phyloP scores from a whole-genome alignment of 2,797 vertebrate genomes.

The Cynodonichthys magdalenae region DNA sequence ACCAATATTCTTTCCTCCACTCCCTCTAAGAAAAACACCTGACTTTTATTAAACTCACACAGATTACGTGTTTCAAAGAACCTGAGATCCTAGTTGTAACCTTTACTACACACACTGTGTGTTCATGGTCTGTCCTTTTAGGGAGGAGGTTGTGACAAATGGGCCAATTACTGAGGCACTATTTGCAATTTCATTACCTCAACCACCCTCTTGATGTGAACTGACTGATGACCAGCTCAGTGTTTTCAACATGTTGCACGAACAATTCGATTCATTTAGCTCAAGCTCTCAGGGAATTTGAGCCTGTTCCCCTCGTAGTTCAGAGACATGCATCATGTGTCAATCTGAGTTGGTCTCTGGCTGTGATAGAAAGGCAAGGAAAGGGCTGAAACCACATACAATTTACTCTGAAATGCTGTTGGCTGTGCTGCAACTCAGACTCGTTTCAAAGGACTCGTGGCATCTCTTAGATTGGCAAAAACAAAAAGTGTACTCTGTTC shows the following conservation, averaged over 20 bases:
- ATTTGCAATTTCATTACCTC: constrained; percentile 43
- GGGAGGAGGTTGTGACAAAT: constrained; percentile 43
- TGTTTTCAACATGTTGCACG: constrained; percentile 35
- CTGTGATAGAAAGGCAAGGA: constrained; percentile 24
- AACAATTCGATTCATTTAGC: constrained; percentile 57
- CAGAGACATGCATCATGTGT: constrained; percentile 30
- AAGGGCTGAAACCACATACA: constrained; percentile 9
- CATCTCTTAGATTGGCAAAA: background rate
- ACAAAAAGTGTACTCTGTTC: background rate
- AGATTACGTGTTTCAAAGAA: too few species aligned
- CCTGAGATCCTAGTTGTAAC: background rate
- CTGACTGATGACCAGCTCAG: constrained; percentile 25
- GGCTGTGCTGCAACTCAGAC: background rate
- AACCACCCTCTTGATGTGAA: constrained; percentile 16
- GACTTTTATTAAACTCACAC: too few species aligned
- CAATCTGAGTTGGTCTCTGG: constrained; percentile 22
- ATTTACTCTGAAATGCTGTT: constrained; percentile 25
- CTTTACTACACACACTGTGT: background rate
- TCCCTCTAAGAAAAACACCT: too few species aligned
- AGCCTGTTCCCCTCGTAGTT: constrained; percentile 14
- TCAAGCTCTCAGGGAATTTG: constrained; percentile 29
- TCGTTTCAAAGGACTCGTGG: background rate
- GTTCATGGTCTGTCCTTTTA: constrained; percentile 24
- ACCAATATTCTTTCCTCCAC: too few species aligned
- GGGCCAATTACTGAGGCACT: constrained; percentile 26